Conservation (phyloP, 2,888 invertebrate genomes). For the Drosophila macrothrix region DNA sequence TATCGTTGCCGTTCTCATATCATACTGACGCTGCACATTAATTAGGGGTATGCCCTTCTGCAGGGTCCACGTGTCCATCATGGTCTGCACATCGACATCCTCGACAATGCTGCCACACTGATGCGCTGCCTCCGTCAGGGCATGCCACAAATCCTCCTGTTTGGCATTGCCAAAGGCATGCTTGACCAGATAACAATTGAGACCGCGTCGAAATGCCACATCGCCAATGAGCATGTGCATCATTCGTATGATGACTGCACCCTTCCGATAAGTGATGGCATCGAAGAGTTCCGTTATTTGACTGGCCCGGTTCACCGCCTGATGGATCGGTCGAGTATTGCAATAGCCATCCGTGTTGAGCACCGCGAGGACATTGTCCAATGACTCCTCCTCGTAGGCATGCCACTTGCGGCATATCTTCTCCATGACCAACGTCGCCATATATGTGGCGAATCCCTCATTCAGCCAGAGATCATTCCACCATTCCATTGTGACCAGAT, state of each 20-base stretch:
- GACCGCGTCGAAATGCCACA: conserved; percentile 88
- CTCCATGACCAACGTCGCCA: conserved; percentile 86
- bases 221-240: conserved; percentile 95
- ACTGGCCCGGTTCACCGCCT: conserved; percentile 89
- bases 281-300: conserved; percentile 93
- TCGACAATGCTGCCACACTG: conserved; percentile 85
- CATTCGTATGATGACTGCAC: conserved; percentile 94
- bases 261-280: conserved; percentile 93
- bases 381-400: conserved; percentile 85
- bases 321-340: conserved; percentile 91
- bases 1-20: conserved; percentile 86
- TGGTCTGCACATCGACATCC: conserved; percentile 88
- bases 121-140: conserved; percentile 88
- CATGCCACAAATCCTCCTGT: conserved; percentile 93
- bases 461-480: conserved; percentile 92
- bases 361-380: conserved; percentile 87
- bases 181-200: conserved; percentile 88
- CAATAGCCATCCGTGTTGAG: conserved; percentile 89
- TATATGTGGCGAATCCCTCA: conserved; percentile 90
- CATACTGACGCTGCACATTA: conserved; percentile 87
- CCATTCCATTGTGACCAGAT: conserved; percentile 92
- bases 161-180: conserved; percentile 90
- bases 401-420: conserved; percentile 88
- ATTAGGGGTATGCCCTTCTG: conserved; percentile 93
- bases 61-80: conserved; percentile 95